Evolutionary conservation across 2,888 invertebrate species (phyloP).

Genomic region (Mongoloraphidia duomilia): DNA sequence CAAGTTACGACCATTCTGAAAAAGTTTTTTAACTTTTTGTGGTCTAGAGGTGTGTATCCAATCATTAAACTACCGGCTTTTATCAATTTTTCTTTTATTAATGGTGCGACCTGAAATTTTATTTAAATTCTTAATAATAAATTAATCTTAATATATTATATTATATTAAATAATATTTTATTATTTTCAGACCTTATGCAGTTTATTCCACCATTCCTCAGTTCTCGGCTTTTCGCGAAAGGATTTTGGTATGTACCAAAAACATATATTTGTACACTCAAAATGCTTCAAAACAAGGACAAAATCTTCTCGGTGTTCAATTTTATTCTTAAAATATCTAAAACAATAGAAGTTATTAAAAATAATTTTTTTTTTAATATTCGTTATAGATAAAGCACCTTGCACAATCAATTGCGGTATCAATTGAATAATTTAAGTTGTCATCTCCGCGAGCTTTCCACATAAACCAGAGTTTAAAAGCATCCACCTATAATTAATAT

Average conservation of each 20-base stretch:
- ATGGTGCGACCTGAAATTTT: conserved; percentile 42
- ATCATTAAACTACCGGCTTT: conserved; percentile 53
- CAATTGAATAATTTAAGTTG: conserved; percentile 43
- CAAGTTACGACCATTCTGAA: conserved; percentile 62
- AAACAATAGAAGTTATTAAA: conserved; percentile 6
- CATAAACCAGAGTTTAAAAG: conserved; percentile 86
- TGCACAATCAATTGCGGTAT: conserved; percentile 47
- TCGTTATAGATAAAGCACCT: conserved; percentile 20
- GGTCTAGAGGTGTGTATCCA: conserved; percentile 55
- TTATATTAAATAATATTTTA: conserved; percentile 1
- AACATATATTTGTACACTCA: conserved; percentile 77
- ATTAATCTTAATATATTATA: not conserved
- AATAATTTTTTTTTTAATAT: not conserved
- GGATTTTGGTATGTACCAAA: conserved; percentile 67
- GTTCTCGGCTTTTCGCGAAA: conserved; percentile 31
- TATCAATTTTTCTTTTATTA: conserved; percentile 55
- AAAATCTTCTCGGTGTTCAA: conserved; percentile 41
- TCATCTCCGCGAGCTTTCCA: conserved; percentile 66
- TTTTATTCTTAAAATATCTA: conserved; percentile 37
- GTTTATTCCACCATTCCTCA: conserved; percentile 34
- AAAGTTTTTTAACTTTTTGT: conserved; percentile 52
- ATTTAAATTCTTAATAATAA: not conserved
- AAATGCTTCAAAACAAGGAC: conserved; percentile 43
- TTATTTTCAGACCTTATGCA: conserved; percentile 26
- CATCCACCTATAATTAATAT: conserved; percentile 45